Conservation (phyloP, 2,888 invertebrate genomes). For the Schrankia costaestrigalis region DNA sequence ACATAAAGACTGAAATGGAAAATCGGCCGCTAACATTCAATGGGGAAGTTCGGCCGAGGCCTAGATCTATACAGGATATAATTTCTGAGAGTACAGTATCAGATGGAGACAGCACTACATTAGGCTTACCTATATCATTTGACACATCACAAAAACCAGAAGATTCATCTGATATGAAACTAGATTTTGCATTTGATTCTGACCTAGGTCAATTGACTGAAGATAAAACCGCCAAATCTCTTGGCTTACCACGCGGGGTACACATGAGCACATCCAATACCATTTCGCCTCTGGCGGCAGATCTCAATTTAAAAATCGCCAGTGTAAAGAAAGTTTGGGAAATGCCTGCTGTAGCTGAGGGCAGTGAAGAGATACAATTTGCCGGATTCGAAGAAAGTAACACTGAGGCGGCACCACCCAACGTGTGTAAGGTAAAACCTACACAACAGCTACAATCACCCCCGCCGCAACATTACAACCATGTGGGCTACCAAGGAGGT, state of each 20-base stretch:
- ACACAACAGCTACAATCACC: conserved; percentile 88
- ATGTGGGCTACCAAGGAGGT: conserved; percentile 87
- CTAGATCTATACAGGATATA: conserved; percentile 70
- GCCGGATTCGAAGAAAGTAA: conserved; percentile 67
- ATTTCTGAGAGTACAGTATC: conserved; percentile 63
- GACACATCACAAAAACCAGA: conserved; percentile 81
- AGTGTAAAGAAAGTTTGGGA: conserved; percentile 96
- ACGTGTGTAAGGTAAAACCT: conserved; percentile 92
- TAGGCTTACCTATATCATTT: conserved; percentile 86
- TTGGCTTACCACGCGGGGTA: conserved; percentile 81
- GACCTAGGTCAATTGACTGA: conserved; percentile 88
- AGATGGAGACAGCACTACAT: conserved; percentile 63
- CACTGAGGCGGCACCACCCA: conserved; percentile 80
- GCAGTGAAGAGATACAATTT: conserved; percentile 72
- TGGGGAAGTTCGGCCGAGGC: conserved; percentile 67
- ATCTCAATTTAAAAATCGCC: conserved; percentile 95
- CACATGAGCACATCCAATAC: conserved; percentile 84
- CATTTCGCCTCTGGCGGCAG: conserved; percentile 91
- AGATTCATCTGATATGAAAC: conserved; percentile 92
- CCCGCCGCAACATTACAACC: conserved; percentile 84
- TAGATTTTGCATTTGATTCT: conserved; percentile 94
- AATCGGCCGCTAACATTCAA: conserved; percentile 59
- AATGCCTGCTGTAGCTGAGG: conserved; percentile 86
- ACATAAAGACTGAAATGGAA: conserved; percentile 77
- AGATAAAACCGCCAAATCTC: conserved; percentile 81